Conservation (phyloP, 2,113 vertebrate species). For the Osmerus eperlanus region DNA sequence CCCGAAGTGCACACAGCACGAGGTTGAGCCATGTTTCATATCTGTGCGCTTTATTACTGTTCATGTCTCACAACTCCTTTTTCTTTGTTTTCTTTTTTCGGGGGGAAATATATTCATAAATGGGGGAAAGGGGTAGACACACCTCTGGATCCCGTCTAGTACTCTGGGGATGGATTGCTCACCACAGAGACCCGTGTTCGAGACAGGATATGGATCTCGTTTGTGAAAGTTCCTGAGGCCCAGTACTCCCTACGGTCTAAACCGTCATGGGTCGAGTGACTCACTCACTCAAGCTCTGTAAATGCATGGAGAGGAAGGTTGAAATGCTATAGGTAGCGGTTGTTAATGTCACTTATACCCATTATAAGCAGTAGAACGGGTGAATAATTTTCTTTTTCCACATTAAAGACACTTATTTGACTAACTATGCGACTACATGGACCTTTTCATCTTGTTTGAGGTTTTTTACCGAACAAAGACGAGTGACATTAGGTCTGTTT, state of each 20-base stretch:
- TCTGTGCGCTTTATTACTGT: no score
- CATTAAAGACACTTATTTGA: no score
- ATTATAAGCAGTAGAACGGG: no score
- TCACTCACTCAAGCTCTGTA: neutral
- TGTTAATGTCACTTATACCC: no score
- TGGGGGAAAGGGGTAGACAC: constrained; percentile 37
- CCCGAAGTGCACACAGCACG: no score
- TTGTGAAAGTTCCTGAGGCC: constrained; percentile 41
- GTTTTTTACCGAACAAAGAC: neutral
- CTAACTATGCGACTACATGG: no score
- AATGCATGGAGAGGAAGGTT: no score
- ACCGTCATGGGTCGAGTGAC: neutral
- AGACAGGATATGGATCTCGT: constrained; percentile 49
- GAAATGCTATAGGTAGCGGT: no score
- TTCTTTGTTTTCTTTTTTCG: neutral
- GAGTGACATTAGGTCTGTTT: constrained; percentile 30
- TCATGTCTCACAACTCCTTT: no score
- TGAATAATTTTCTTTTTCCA: no score
- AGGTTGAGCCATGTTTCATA: no score
- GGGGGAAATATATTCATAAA: neutral
- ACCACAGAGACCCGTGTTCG: constrained; percentile 33
- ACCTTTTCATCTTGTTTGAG: neutral
- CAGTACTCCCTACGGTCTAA: constrained; percentile 30
- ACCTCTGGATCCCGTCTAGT: constrained; percentile 41
- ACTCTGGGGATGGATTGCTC: constrained; percentile 46